Base-by-base conservation (phyloP, 2,888 invertebrate species). In the Macrophya annulata region DNA sequence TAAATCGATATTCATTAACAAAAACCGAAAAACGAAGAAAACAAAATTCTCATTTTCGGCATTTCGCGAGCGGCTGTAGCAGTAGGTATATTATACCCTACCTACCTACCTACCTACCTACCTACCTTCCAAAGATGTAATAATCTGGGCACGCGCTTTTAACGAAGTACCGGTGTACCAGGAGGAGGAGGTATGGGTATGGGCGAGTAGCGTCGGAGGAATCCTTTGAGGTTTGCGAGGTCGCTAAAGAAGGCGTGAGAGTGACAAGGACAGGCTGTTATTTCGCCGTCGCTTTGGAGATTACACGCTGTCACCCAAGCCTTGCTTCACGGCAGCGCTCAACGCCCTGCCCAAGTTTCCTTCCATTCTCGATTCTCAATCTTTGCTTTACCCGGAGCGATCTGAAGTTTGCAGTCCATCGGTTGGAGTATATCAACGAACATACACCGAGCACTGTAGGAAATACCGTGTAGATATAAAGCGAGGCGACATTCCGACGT, bases 241-340 rank as follows among this genome's bases (percentile, higher is more conserved):
- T 83, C 59, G 51, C 81, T 81, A 81, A 83, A 71, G 71, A 83
- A 48, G 83, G 83, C 83, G 83, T 71, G 68, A 83, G 83, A 83
- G 65, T 65, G 83, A 83, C 68, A 71, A 83, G 83, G 83, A 83
- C 83, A 83, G 83, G 68, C 68, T 83, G 83, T 83, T 83, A 83
- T 83, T 83, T 68, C 71, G 83, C 83, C 83, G 83, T 71, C 83
- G 71, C 48, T 83, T 88, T 87, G 88, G 90, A 93, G 93, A 93
- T 93, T 93, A 92, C 92, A 93, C 91, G 92, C 92, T 93, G 93
- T 93, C 93, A 92, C 91, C 83, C 68, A 83, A 48, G 51, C 45
- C 71, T 68, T 43, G 81, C 43, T 81, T 81, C 15, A 81, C 81
- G n/a, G n/a, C 21, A 45, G 43, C 81, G 81, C 37, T 51, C 59